These are phyloP conservation scores for Eretmochelys imbricata DNA, from an alignment of 2,113 vertebrate genomes.

Conservation along the genomic window DNA sequence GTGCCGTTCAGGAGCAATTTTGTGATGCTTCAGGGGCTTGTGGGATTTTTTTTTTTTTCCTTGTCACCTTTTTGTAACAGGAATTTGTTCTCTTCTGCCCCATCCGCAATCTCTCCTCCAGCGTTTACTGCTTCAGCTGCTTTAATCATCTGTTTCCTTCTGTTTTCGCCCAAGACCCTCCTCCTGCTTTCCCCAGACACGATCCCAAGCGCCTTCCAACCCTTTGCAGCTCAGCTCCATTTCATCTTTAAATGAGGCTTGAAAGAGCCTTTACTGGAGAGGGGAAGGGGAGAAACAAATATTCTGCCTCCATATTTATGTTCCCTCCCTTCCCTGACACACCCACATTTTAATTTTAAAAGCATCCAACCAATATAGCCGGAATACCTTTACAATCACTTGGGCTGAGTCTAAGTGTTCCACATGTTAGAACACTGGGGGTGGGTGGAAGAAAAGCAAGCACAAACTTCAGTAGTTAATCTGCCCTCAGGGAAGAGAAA, in stretches of 20 bases:
- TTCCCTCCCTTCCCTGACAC: not conserved
- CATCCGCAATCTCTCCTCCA: not conserved
- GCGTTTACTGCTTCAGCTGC: accelerated
- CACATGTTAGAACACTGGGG: not conserved
- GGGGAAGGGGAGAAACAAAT: not conserved
- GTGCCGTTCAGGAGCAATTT: not conserved
- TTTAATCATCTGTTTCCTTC: not conserved
- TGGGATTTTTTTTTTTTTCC: not conserved
- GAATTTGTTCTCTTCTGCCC: conserved; percentile 9
- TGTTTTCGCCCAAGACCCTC: not conserved
- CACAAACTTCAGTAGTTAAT: not conserved
- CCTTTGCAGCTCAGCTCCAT: conserved; percentile 13
- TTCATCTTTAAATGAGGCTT: conserved; percentile 25
- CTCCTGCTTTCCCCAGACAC: not conserved
- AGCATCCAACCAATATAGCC: not conserved
- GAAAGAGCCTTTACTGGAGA: not conserved
- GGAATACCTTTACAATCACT: not conserved
- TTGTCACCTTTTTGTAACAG: not conserved
- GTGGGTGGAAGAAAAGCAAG: not conserved
- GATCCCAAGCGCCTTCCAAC: not conserved
- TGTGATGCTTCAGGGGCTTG: not conserved
- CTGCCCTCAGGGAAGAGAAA: conserved; percentile 6
- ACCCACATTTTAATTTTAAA: not conserved
- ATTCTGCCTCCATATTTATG: accelerated
- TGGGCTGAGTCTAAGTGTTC: not conserved